Percentiles rank a stretch among this genome's conserved stretches.
phyloP scores from a whole-genome alignment of 1,140 invertebrate species.

The Cotesia glomerata region DNA sequence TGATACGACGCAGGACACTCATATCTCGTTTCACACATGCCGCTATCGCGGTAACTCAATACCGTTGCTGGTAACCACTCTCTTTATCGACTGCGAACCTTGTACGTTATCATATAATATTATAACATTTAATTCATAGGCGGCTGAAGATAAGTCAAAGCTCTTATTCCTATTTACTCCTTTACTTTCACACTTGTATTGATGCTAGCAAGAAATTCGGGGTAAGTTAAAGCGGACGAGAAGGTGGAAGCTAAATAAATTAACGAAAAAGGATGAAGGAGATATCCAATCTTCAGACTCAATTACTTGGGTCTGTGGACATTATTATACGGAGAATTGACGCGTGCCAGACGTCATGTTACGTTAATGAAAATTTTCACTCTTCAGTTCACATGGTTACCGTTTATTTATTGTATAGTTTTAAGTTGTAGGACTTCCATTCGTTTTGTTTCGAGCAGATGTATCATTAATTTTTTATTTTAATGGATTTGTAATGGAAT shows the following conservation, averaged over 20 bases:
- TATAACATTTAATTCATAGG: background rate
- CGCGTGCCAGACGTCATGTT: conserved; percentile 30
- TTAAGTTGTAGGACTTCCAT: background rate
- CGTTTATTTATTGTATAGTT: too few relatives aligned
- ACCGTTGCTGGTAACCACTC: conserved; percentile 41
- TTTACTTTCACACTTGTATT: background rate
- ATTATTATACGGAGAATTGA: conserved; percentile 32
- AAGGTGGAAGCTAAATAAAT: background rate
- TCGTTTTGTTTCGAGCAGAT: background rate
- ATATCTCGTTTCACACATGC: conserved; percentile 41
- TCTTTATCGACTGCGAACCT: background rate
- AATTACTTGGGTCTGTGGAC: conserved; percentile 45
- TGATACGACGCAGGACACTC: background rate
- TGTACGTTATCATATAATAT: background rate
- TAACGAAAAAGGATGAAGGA: background rate
- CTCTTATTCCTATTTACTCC: background rate
- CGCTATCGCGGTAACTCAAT: conserved; percentile 44
- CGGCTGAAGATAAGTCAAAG: conserved; percentile 6
- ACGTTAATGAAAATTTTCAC: conserved; percentile 23
- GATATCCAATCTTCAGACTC: conserved; percentile 17
- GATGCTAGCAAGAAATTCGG: background rate
- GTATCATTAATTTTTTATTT: background rate
- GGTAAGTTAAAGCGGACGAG: background rate
- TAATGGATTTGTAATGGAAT: too few relatives aligned
- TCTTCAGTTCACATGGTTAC: conserved; percentile 16